These are phyloP conservation scores for Eulemur rubriventer DNA, from an alignment of 2,797 vertebrate species.

Conservation along the genomic window DNA sequence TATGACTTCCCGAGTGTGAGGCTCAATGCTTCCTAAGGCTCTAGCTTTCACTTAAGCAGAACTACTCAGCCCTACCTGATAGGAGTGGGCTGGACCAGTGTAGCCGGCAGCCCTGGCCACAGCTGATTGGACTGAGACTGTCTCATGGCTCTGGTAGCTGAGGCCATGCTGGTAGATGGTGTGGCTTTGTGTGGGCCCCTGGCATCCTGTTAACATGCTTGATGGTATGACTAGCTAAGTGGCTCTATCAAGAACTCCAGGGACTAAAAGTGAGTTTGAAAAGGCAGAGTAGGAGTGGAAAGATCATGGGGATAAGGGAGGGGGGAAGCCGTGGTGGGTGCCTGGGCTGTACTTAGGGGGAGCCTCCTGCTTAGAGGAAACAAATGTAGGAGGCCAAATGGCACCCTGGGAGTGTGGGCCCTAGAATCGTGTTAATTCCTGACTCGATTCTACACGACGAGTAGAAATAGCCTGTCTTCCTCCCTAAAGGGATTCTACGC, in stretches of 20 bases:
- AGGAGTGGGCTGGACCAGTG: neutral
- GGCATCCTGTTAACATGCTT: neutral
- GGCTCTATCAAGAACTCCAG: too few species aligned
- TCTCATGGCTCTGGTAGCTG: fast-evolving
- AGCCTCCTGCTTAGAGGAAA: too few species aligned
- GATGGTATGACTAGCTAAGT: fast-evolving
- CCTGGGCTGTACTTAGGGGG: neutral
- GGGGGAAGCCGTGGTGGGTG: neutral
- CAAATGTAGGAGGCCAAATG: neutral
- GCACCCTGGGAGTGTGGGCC: neutral
- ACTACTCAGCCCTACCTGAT: neutral
- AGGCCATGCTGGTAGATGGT: fast-evolving
- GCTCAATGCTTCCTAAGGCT: too few species aligned
- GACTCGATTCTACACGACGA: too few species aligned
- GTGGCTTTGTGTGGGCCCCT: neutral
- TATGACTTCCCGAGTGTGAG: too few species aligned
- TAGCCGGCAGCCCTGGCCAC: neutral
- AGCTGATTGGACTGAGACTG: neutral
- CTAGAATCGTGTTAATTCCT: too few species aligned
- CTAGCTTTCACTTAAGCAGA: neutral
- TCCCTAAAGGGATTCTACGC: neutral
- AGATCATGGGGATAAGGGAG: fast-evolving
- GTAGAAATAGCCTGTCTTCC: too few species aligned
- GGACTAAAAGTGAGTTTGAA: neutral
- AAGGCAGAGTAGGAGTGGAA: neutral